A percentile compares a stretch with the other conserved stretches of the same genome.
phyloP scores from a whole-genome alignment of 2,113 vertebrate species.

The Dromas ardeola region DNA sequence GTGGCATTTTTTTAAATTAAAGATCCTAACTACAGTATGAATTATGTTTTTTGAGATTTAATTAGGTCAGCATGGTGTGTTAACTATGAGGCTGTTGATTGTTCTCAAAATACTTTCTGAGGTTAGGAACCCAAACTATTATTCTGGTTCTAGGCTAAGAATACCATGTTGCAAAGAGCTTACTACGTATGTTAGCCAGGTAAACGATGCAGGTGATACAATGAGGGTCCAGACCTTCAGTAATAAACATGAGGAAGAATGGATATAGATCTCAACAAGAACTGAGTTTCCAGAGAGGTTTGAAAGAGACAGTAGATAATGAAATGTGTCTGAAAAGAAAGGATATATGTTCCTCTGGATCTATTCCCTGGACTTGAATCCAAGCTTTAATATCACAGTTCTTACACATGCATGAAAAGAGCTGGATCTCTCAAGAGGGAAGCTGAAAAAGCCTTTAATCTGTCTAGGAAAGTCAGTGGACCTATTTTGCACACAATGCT shows the following conservation, averaged over 20 bases:
- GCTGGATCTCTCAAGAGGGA: background rate
- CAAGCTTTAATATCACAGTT: background rate
- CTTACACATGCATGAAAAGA: background rate
- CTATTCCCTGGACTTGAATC: background rate
- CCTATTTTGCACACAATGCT: background rate
- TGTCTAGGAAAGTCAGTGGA: background rate
- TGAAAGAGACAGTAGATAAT: background rate
- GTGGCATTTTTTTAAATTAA: background rate
- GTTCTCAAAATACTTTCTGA: background rate
- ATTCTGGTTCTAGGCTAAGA: background rate
- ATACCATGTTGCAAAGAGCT: background rate
- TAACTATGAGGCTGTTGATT: background rate
- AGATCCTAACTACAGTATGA: background rate
- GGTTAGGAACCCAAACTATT: background rate
- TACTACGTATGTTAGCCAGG: background rate
- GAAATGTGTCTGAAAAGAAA: background rate
- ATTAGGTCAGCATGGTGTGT: background rate
- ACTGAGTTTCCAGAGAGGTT: background rate
- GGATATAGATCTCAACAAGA: background rate
- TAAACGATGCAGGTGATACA: background rate
- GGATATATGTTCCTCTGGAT: background rate
- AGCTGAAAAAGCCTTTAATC: background rate
- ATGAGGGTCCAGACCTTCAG: background rate
- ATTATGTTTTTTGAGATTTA: background rate
- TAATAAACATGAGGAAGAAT: background rate